Conservation (phyloP, 2,888 invertebrate species). For the Timema podura region DNA sequence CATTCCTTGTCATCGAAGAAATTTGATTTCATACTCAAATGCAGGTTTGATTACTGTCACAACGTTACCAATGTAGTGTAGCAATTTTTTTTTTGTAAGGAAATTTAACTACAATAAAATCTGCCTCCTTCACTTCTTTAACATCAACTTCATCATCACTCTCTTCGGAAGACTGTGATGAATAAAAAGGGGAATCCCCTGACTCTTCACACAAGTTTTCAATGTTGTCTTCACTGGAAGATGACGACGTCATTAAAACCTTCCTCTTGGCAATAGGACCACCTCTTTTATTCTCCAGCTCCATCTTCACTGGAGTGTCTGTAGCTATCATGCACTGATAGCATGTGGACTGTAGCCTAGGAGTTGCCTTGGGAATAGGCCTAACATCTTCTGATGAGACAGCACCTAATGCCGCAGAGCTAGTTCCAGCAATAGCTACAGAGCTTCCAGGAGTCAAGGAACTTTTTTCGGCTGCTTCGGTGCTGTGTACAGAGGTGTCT, state of each 20-base stretch:
- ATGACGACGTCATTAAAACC: slow-evolving; percentile 8
- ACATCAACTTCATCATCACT: background rate
- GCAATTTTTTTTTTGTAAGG: too few relatives aligned
- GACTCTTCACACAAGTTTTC: slow-evolving; percentile 8
- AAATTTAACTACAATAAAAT: too few relatives aligned
- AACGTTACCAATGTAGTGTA: too few relatives aligned
- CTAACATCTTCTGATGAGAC: background rate
- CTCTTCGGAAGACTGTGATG: background rate
- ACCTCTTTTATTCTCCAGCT: background rate
- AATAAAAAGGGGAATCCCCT: background rate
- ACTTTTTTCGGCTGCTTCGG: background rate
- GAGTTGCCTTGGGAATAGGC: background rate
- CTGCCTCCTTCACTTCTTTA: too few relatives aligned
- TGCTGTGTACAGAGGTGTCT: slow-evolving; percentile 2
- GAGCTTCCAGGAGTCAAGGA: background rate
- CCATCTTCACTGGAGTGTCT: slow-evolving; percentile 9
- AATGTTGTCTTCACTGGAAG: background rate
- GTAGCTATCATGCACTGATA: background rate
- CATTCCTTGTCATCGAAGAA: too few relatives aligned
- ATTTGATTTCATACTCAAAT: too few relatives aligned
- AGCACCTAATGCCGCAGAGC: background rate
- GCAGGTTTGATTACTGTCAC: too few relatives aligned
- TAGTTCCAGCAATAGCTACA: background rate
- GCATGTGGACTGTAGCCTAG: background rate
- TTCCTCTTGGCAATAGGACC: background rate